phyloP scores from a whole-genome alignment of 2,797 vertebrate species.

The Sebastes oblongus region DNA sequence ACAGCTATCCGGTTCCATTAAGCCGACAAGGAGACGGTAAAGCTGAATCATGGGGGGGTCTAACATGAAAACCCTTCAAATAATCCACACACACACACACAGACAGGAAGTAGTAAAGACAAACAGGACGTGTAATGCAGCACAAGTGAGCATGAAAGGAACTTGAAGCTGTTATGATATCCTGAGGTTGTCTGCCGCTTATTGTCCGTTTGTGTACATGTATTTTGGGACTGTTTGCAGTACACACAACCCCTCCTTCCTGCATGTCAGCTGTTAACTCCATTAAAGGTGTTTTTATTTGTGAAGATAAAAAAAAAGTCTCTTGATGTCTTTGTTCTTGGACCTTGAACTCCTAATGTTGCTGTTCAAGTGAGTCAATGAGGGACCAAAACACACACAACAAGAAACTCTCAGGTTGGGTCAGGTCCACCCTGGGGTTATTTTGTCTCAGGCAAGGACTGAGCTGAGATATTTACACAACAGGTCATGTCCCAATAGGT shows the following conservation, averaged over 20 bases:
- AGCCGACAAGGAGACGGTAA: not conserved
- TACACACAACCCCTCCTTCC: conserved; percentile 26
- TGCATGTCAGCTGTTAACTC: conserved; percentile 53
- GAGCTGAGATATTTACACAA: not conserved
- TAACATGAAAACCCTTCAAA: conserved; percentile 12
- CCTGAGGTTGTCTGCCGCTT: conserved; percentile 9
- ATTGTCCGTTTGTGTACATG: conserved; percentile 7
- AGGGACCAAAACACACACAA: not conserved
- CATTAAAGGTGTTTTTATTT: conserved; percentile 69
- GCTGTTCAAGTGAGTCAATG: not conserved
- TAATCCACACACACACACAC: not conserved
- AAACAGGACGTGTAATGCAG: conserved; percentile 55
- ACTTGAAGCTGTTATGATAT: conserved; percentile 20
- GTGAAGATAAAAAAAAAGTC: conserved; percentile 10
- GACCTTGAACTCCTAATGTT: conserved; percentile 23
- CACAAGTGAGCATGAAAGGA: conserved; percentile 36
- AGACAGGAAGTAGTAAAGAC: conserved; percentile 63
- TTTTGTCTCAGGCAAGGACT: not conserved
- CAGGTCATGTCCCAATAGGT: not conserved
- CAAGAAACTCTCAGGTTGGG: not conserved
- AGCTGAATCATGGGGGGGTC: not conserved
- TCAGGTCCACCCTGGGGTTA: conserved; percentile 7
- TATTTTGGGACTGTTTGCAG: conserved; percentile 13
- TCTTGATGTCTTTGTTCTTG: conserved; percentile 41
- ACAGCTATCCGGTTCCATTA: conserved; percentile 49